Percentiles rank a stretch among this genome's conserved stretches.
phyloP scores from a whole-genome alignment of 2,113 vertebrate genomes.

The Zingel zingel region DNA sequence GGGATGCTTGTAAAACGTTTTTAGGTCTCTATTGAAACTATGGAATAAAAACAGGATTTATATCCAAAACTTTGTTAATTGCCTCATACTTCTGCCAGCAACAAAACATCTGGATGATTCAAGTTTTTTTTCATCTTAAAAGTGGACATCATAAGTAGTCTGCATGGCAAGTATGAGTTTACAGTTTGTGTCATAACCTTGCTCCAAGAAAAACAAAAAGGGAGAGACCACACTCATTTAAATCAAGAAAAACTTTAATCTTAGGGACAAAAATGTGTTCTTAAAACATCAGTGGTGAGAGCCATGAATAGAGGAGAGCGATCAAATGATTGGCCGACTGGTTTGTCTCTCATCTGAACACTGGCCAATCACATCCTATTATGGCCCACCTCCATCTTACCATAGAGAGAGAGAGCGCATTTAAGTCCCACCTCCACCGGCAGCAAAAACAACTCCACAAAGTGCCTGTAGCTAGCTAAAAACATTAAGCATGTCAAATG shows the following conservation, averaged over 20 bases:
- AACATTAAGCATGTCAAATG: no score
- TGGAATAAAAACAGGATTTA: neutral
- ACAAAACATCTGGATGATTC: neutral
- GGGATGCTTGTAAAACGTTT: slow-evolving; percentile 11
- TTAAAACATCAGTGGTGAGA: neutral
- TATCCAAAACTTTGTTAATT: no score
- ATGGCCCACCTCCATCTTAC: no score
- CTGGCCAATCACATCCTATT: no score
- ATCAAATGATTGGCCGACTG: no score
- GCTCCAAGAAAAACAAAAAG: neutral
- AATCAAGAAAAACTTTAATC: neutral
- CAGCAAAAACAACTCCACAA: no score
- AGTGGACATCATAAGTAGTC: neutral
- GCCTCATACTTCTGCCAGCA: neutral
- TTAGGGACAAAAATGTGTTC: neutral
- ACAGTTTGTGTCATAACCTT: neutral
- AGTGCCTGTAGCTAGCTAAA: no score
- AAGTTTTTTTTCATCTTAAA: neutral
- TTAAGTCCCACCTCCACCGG: no score
- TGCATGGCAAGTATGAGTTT: neutral
- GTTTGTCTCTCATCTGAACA: no score
- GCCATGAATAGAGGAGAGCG: neutral
- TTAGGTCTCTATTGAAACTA: slow-evolving; percentile 1
- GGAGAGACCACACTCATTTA: neutral
- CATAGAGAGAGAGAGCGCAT: no score